Evolutionary conservation across 53 echinoderm and acorn worm genomes (phyloP).

Genomic region (Zoroaster sp.): DNA sequence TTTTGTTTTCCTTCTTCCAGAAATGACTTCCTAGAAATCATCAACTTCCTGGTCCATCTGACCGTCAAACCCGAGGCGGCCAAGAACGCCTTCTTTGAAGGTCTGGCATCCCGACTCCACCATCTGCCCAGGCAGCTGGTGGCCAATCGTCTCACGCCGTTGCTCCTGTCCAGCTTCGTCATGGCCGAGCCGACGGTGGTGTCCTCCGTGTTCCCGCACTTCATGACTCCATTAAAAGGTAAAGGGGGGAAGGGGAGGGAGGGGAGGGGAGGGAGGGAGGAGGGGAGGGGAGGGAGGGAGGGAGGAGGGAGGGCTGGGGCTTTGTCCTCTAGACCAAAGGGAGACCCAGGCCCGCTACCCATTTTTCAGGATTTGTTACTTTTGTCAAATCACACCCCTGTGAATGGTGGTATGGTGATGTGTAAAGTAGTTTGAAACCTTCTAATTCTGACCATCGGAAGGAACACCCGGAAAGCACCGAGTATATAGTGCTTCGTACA

Average conservation of each 20-base stretch:
- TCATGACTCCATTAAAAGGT: constrained; percentile 87
- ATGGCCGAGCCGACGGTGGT: constrained; percentile 93
- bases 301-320: no score
- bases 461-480: no score
- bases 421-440: no score
- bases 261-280: neutral
- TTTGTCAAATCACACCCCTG: no score
- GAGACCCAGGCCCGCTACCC: no score
- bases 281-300: no score
- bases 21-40: constrained; percentile 96
- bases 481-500: no score
- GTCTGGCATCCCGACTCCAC: constrained; percentile 79
- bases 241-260: neutral
- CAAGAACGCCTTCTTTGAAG: constrained; percentile 97
- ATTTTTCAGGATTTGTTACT: no score
- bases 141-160: constrained; percentile 76
- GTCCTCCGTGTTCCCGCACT: constrained; percentile 76
- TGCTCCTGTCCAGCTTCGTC: constrained; percentile 87
- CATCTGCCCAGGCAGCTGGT: constrained; percentile 78
- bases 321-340: no score
- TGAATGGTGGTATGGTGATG: no score
- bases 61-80: constrained; percentile 86
- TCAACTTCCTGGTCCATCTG: constrained; percentile 87
- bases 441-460: no score
- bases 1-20: constrained; percentile 22